Base-by-base conservation (phyloP, 2,888 invertebrate species). In the Agrilus cyanescens region DNA sequence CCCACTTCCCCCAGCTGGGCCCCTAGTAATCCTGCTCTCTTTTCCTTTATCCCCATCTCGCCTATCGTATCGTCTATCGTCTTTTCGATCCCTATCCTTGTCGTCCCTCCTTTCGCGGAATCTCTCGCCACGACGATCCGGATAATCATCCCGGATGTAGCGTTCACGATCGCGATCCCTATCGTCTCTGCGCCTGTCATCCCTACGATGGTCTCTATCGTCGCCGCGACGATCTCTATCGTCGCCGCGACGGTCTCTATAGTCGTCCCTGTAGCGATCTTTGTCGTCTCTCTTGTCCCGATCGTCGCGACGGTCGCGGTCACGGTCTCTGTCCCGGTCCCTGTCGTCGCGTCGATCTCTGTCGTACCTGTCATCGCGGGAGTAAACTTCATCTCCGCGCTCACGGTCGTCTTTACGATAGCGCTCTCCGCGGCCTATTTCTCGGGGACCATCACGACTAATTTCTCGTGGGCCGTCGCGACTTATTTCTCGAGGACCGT, bases 181-280 rank as follows among this genome's bases (percentile, higher is more conserved):
- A 32, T 37, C 38, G 29, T 32, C 35, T 12, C 34, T 32, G 2
- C 38, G 25, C 29, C 4, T 16, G 7, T 25, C 31, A 25, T 25
- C 30, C 25, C 10, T 38, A 41, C 3, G 16, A 32, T 16, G 40
- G 40, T 16, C 46, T 38, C 31, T 38, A 42, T 30, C 42, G 42
- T 16, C 55, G 44, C 53, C 52, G 51, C 33, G 51, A 50, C 52
- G 30, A 15, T 44, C 43, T 29, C 37, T 42, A 8, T 37, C 37
- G 20, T 43, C 40, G n/a, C 46, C 41, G 25, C 46, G 41, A 20
- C 37, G 43, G 13, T 41, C 44, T 7, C 37, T 20, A 20, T 20
- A 20, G 20, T 20, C 20, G 20, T 20, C 20, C 20, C 20, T 20
- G 6, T 20, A 34, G 20, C 40, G 40, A 16, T 49, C 51, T 5